Evolutionary conservation across 2,888 invertebrate species (phyloP).

Genomic region (Lydus trimaculatus): DNA sequence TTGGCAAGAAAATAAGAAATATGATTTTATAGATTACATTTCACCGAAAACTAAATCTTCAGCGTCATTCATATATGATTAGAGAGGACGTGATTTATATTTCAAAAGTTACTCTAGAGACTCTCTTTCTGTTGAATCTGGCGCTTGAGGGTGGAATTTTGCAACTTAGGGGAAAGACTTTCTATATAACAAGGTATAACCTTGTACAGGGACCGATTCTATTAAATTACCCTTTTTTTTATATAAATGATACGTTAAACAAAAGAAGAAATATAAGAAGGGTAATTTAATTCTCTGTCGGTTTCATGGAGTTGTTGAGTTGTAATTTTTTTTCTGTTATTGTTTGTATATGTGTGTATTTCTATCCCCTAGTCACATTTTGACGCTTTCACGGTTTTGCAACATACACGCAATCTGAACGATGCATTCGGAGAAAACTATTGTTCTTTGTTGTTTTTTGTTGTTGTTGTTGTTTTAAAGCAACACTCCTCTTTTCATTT

Average conservation of each 20-base stretch:
- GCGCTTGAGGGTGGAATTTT: constrained; percentile 41
- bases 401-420: constrained; percentile 1
- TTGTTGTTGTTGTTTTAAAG: background rate
- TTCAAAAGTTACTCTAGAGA: constrained; percentile 37
- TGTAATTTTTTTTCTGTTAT: constrained; percentile 22
- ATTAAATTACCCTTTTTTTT: constrained; percentile 42
- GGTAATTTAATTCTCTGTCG: constrained; percentile 38
- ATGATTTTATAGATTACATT: background rate
- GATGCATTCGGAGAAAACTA: background rate
- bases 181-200: constrained; percentile 41
- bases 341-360: background rate
- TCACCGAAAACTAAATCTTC: constrained; percentile 24
- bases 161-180: constrained; percentile 40
- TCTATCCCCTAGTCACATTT: background rate
- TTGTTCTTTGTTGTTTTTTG: background rate
- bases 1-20: background rate
- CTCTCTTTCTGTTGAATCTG: constrained; percentile 33
- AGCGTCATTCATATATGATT: constrained; percentile 43
- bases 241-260: constrained; percentile 41
- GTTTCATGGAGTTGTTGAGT: constrained; percentile 22
- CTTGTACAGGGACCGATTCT: constrained; percentile 37
- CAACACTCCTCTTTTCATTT: background rate
- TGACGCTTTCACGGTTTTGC: background rate
- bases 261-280: constrained; percentile 36
- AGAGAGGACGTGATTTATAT: constrained; percentile 43